phyloP scores from a whole-genome alignment of 2,797 vertebrate genomes.

The Rhynchotus rufescens region DNA sequence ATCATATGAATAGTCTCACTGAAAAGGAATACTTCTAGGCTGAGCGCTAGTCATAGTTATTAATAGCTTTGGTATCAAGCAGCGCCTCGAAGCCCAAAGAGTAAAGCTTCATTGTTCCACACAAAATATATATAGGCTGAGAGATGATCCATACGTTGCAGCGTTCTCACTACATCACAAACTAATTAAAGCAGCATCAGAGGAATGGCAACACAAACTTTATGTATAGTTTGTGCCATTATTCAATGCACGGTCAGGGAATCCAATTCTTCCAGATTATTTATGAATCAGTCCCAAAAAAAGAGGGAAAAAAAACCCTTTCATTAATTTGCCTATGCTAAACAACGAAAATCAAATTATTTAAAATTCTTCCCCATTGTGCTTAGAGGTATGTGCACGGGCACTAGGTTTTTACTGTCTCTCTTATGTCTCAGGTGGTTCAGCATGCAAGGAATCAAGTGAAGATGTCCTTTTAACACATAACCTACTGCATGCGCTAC shows the following conservation, averaged over 20 bases:
- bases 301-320: background rate
- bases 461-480: background rate
- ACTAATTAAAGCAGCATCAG: background rate
- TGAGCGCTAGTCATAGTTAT: background rate
- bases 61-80: background rate
- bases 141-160: background rate
- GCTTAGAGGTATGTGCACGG: rapidly evolving
- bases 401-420: background rate
- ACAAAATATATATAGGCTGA: background rate
- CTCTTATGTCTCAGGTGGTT: background rate
- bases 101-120: background rate
- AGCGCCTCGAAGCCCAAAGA: background rate
- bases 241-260: background rate
- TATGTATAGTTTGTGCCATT: background rate
- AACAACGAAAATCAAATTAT: constrained; percentile 8
- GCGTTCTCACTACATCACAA: background rate
- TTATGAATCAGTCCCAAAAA: constrained; percentile 18
- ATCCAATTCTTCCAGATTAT: background rate
- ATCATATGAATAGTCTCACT: background rate
- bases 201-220: background rate
- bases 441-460: background rate
- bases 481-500: rapidly evolving
- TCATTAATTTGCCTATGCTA: background rate
- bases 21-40: background rate
- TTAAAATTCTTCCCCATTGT: background rate